Evolutionary conservation across 2,797 vertebrate species (phyloP).

Genomic region (Tarsius wallacei): DNA sequence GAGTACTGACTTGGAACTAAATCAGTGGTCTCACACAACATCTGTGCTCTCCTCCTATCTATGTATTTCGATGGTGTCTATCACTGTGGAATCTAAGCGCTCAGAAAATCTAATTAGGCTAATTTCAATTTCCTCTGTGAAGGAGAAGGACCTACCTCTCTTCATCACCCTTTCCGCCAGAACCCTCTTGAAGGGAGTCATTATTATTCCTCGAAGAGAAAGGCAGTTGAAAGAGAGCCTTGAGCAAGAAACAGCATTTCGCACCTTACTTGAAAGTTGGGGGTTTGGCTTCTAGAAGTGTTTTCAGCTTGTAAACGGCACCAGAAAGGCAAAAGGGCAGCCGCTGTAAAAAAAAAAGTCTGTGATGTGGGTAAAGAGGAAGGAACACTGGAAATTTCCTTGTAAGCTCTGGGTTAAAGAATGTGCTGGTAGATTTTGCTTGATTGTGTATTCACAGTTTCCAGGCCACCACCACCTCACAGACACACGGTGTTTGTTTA

Average conservation of each 20-base stretch:
- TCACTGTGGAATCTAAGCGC: constrained; percentile 67
- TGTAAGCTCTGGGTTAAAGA: background rate
- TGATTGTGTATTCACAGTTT: background rate
- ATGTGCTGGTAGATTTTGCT: background rate
- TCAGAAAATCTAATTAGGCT: constrained; percentile 82
- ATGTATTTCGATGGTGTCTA: constrained; percentile 82
- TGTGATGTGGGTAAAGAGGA: background rate
- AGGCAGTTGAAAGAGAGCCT: constrained; percentile 87
- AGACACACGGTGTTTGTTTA: background rate
- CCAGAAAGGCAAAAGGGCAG: constrained; percentile 19
- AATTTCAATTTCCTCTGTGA: constrained; percentile 81
- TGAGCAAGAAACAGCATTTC: constrained; percentile 85
- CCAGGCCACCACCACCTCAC: background rate
- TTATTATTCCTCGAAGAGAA: constrained; percentile 82
- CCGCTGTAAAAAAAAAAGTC: background rate
- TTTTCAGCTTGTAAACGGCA: constrained; percentile 46
- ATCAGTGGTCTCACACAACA: constrained; percentile 89
- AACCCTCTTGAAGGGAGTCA: constrained; percentile 61
- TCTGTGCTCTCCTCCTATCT: constrained; percentile 88
- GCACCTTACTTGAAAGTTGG: constrained; percentile 85
- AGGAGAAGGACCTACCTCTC: constrained; percentile 48
- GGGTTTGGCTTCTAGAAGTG: constrained; percentile 5
- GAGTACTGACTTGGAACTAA: constrained; percentile 92
- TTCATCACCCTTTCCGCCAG: constrained; percentile 50
- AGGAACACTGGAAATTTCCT: background rate